phyloP scores from a whole-genome alignment of 2,797 vertebrate species.

The Pempheris klunzingeri region DNA sequence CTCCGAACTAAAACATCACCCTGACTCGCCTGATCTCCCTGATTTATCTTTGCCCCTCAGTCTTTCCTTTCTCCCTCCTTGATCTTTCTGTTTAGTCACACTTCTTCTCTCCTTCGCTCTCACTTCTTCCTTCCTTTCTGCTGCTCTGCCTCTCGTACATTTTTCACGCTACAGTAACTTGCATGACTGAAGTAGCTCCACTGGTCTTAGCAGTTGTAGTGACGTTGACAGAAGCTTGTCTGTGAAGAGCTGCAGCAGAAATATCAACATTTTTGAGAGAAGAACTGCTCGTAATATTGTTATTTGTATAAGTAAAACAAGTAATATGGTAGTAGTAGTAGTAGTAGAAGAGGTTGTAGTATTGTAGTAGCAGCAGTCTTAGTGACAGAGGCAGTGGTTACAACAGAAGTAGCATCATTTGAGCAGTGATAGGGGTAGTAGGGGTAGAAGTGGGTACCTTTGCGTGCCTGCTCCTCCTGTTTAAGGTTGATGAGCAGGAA shows the following conservation, averaged over 20 bases:
- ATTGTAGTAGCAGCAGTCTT: background rate
- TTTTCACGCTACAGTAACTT: no score
- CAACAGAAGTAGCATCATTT: background rate
- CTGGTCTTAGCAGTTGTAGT: no score
- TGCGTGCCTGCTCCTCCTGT: constrained; percentile 89
- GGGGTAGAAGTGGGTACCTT: constrained; percentile 76
- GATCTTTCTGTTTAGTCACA: background rate
- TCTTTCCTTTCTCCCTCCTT: background rate
- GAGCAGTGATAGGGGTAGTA: background rate
- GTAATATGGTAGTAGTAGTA: no score
- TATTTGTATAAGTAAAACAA: background rate
- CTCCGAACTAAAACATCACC: constrained; percentile 10
- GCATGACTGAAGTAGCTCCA: background rate
- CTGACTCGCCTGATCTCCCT: constrained; percentile 6
- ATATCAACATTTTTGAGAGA: no score
- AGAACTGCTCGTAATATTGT: background rate
- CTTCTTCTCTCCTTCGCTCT: background rate
- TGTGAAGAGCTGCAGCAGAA: background rate
- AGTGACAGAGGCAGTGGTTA: background rate
- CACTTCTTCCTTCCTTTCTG: no score
- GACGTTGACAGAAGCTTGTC: background rate
- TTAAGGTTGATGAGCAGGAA: constrained; percentile 92
- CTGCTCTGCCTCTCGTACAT: background rate
- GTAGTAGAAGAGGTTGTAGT: background rate
- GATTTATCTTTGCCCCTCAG: background rate